Conservation (phyloP, 2,113 vertebrate species). For the Acanthisitta chloris region DNA sequence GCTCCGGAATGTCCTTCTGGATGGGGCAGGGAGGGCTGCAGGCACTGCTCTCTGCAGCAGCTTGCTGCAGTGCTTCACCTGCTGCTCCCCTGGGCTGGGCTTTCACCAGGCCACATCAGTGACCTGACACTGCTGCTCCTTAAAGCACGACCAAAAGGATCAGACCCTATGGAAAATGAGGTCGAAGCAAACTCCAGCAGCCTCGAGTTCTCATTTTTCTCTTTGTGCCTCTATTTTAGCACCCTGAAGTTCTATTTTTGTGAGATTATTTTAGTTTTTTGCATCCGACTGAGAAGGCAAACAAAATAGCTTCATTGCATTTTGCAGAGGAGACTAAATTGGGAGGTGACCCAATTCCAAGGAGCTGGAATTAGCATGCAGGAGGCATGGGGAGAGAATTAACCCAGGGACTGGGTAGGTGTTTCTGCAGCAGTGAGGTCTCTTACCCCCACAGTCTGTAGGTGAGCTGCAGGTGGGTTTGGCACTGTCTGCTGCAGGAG, state of each 20-base stretch:
- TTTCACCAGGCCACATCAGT: neutral
- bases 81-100: neutral
- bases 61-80: neutral
- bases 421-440: neutral
- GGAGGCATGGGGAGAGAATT: neutral
- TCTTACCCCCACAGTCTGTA: neutral
- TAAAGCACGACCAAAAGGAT: neutral
- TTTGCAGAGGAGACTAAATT: conserved; percentile 5
- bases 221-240: neutral
- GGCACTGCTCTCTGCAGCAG: neutral
- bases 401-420: neutral
- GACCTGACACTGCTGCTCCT: neutral
- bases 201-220: neutral
- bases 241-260: neutral
- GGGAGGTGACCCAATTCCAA: conserved; percentile 33
- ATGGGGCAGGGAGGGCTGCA: neutral
- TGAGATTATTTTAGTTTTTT: neutral
- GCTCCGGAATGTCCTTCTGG: neutral
- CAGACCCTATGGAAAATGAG: neutral
- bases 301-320: neutral
- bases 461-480: neutral
- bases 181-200: neutral
- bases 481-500: neutral
- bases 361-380: neutral
- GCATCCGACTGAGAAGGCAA: neutral